Evolutionary conservation across 2,113 vertebrate species (phyloP), one percentile per base, ranked within the genome.

Genomic region (Prionailurus viverrinus): DNA sequence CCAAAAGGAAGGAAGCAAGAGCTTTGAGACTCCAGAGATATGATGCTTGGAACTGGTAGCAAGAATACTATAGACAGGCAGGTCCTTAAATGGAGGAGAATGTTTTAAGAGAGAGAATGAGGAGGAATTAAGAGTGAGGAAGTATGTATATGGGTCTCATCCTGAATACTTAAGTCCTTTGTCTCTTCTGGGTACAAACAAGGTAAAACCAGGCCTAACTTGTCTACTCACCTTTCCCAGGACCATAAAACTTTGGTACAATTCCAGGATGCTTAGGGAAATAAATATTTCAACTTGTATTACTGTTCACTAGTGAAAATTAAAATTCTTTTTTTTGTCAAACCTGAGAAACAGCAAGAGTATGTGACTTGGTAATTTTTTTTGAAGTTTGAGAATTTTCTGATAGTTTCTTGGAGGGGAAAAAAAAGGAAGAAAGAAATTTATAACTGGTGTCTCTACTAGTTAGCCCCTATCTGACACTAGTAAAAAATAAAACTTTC

Each of bases 331-430:
- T 18, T 5, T 66, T 53, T 91, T 76, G 63, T 36, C 11, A 82
- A 92, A 81, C 7, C 5, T 33, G n/a, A 81, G 27, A 86, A 61
- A 45, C 21, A 48, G 1, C 27, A 66, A 65, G 7, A 39, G 3
- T 48, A 69, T 39, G 5, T 74, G 84, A 76, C 19, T 53, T 84
- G 4, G 12, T 74, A 58, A 74, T 53, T 89, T 91, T 71, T 63
- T 81, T 66, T 45, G 45, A 94, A 61, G 25, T 81, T 95, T 89
- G 61, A 45, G 15, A 78, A 91, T 96, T 76, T 95, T 92, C 45
- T 81, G 79, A 58, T 39, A 55, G 21, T n/a, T 55, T 21, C 68
- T 93, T 39, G 15, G 6, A 33, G 8, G 16, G 4, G 8, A 4
- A 23, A 68, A 66, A 78, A 31, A 19, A 69, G 11, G 19, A 58